A percentile compares a stretch with the other conserved stretches of the same genome.
Evolutionary conservation across 2,888 invertebrate genomes (phyloP).

Genomic region (Drosophila hawaiiensis): DNA sequence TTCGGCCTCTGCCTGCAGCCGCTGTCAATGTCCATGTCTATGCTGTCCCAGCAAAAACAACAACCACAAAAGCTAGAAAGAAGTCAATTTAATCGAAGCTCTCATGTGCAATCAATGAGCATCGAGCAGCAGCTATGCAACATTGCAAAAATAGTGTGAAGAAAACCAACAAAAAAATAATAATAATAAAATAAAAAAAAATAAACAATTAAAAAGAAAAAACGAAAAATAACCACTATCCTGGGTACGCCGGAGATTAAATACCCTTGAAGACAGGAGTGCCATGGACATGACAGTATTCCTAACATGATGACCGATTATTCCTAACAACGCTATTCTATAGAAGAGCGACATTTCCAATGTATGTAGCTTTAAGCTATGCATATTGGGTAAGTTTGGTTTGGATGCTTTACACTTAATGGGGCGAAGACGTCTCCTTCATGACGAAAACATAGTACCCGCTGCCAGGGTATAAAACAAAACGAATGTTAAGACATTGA

Average conservation of each 20-base stretch:
- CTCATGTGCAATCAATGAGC: constrained; percentile 69
- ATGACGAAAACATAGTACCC: background rate
- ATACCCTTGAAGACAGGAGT: background rate
- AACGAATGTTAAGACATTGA: background rate
- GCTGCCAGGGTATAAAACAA: background rate
- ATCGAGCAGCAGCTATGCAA: constrained; percentile 40
- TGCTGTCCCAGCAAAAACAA: constrained; percentile 40
- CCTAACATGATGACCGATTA: background rate
- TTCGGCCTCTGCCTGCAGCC: constrained; percentile 34
- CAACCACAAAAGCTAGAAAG: constrained; percentile 20
- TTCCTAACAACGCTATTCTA: background rate
- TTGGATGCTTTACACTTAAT: background rate
- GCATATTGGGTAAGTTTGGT: background rate
- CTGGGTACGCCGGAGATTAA: background rate
- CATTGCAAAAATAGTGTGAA: constrained; percentile 32
- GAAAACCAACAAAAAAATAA: background rate
- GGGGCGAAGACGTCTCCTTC: background rate
- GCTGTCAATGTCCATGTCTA: constrained; percentile 34
- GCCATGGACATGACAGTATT: background rate
- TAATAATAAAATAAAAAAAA: background rate
- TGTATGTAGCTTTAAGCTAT: background rate
- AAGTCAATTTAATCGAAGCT: constrained; percentile 39
- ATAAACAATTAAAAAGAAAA: background rate
- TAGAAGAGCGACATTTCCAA: background rate
- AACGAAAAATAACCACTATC: background rate